phyloP scores from a whole-genome alignment of 2,113 vertebrate genomes.

The Grammomys surdaster region DNA sequence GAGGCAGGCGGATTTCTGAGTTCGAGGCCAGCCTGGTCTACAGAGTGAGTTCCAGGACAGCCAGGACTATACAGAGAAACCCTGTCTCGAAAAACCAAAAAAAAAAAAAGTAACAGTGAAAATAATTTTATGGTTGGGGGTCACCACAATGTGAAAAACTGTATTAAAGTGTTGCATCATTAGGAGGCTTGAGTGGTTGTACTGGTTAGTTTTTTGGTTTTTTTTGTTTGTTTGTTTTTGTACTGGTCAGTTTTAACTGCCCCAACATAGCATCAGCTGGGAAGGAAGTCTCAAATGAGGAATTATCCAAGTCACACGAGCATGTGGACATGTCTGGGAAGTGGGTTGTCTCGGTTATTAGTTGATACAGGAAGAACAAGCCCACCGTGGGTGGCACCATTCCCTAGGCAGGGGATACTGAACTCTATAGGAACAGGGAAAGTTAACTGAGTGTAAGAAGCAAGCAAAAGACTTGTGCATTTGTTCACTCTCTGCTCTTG shows the following conservation, averaged over 20 bases:
- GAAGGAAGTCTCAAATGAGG: background rate
- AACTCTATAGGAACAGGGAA: background rate
- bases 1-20: too few species aligned
- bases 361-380: background rate
- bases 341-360: background rate
- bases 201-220: background rate
- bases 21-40: too few species aligned
- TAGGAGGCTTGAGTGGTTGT: background rate
- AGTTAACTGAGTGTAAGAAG: background rate
- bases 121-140: background rate
- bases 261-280: background rate
- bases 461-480: background rate
- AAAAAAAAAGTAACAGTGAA: background rate
- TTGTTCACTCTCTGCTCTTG: background rate
- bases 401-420: background rate
- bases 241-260: background rate
- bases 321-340: background rate
- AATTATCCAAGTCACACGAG: too few species aligned
- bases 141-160: background rate
- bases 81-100: too few species aligned
- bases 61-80: too few species aligned
- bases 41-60: too few species aligned
- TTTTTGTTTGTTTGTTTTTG: background rate
- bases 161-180: background rate
- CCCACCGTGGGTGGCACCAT: background rate